phyloP scores from a whole-genome alignment of 2,888 invertebrate species.

The Pollenia labialis region DNA sequence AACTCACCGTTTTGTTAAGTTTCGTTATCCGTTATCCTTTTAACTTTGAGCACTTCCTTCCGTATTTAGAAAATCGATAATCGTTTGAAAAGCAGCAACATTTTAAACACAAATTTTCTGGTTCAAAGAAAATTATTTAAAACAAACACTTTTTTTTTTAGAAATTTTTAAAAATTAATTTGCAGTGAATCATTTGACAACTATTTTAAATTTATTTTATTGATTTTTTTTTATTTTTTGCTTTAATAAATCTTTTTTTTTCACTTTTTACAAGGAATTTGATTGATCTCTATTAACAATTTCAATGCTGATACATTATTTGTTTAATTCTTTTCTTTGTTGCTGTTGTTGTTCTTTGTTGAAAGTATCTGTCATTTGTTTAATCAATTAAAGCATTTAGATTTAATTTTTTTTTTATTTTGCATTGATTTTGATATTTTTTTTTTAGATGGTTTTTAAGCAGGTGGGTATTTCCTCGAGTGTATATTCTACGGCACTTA shows the following conservation, averaged over 20 bases:
- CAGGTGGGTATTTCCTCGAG: constrained; percentile 63
- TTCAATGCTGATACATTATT: constrained; percentile 45
- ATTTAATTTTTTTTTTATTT: background rate
- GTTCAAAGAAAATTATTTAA: background rate
- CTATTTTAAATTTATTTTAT: constrained; percentile 29
- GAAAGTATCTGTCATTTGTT: constrained; percentile 27
- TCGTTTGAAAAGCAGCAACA: constrained; percentile 11
- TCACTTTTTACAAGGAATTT: constrained; percentile 35
- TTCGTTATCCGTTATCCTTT: constrained; percentile 14
- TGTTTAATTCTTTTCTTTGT: constrained; percentile 15
- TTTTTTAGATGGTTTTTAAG: constrained; percentile 19
- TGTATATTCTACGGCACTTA: background rate
- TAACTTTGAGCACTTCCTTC: background rate
- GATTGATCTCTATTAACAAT: constrained; percentile 58
- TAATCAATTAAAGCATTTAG: background rate
- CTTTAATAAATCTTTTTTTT: background rate
- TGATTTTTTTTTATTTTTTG: background rate
- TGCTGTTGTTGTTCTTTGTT: constrained; percentile 21
- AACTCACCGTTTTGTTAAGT: constrained; percentile 30
- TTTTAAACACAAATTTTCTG: background rate
- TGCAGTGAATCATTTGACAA: constrained; percentile 45
- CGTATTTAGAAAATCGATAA: background rate
- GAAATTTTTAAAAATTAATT: constrained; percentile 7
- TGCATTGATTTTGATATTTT: constrained; percentile 4
- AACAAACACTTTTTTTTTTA: background rate